Percentiles rank a stretch among this genome's conserved stretches.
These are phyloP conservation scores for Chelon labrosus DNA, from an alignment of 2,797 vertebrate species.

Conservation along the genomic window DNA sequence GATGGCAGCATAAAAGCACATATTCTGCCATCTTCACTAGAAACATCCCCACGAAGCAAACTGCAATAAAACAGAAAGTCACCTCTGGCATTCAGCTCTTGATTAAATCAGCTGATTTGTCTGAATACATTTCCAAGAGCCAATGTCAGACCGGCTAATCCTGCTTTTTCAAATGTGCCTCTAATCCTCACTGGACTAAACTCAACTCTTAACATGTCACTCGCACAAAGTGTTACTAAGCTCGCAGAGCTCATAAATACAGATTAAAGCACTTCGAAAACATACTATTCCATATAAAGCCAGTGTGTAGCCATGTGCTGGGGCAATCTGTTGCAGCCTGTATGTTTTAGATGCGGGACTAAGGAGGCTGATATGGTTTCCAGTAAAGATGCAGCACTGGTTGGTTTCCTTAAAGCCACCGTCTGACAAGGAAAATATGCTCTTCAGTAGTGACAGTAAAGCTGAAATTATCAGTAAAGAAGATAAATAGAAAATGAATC, in stretches of 20 bases:
- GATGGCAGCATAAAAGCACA: slow-evolving; percentile 50
- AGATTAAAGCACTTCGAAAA: slow-evolving; percentile 10
- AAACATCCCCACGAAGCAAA: background rate
- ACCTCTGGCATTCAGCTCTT: background rate
- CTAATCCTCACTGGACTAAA: slow-evolving; percentile 11
- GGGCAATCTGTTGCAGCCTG: too few relatives aligned
- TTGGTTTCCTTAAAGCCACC: too few relatives aligned
- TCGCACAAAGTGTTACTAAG: slow-evolving; percentile 22
- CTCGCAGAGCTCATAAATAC: slow-evolving; percentile 24
- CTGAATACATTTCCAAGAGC: background rate
- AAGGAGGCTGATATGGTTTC: too few relatives aligned
- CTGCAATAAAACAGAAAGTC: background rate
- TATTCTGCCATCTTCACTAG: background rate
- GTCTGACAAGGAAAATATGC: too few relatives aligned
- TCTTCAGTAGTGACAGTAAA: too few relatives aligned
- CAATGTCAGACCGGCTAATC: background rate
- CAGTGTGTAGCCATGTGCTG: too few relatives aligned
- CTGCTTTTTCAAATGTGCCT: slow-evolving; percentile 1
- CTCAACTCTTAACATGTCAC: background rate
- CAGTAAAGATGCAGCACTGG: too few relatives aligned
- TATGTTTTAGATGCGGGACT: too few relatives aligned
- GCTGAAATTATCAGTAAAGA: too few relatives aligned
- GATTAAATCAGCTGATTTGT: background rate
- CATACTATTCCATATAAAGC: too few relatives aligned
- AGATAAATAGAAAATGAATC: too few relatives aligned